Base-by-base conservation (phyloP, 64 coral and sea anemone species). In the Acropora yongei region DNA sequence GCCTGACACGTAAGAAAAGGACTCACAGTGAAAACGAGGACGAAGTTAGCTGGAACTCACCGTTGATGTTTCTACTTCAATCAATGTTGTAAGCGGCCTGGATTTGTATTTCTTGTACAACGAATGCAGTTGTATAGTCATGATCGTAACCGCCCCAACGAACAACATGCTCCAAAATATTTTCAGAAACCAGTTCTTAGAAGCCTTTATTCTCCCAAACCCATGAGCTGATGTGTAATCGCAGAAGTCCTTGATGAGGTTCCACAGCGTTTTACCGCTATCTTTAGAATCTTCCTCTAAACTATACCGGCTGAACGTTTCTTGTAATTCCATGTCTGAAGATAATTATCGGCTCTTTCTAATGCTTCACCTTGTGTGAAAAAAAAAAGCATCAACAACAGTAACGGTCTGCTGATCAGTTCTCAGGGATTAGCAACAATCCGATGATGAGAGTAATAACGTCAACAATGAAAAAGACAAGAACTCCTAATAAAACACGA, bases 161-260 rank as follows among this genome's bases (percentile, higher is more conserved):
- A 61, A 82, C 9, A 82, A 12, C 57, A 82, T 43, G 10, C 53
- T 63, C 80, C 80, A 82, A 12, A 82, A 82, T 14, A 65, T 13
- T 13, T 30, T 82, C 39, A 51, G 30, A 7, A 42, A 43, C 80
- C 80, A 82, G 41, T 82, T 20, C 17, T 3, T 57, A 2, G 57
- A 57, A 43, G 39, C 39, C 19, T 57, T 41, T 82, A 82, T 82
- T n/a, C 80, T 44, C 55, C 80, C 80, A 41, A 82, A 41, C 0
- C 80, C 80, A 57, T 82, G 80, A 10, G 80, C 80, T 14, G 80
- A 63, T 40, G 80, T 82, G 30, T 63, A 63, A 41, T 82, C 80
- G 40, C 80, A 82, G 14, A 82, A 82, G 4, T 66, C 20, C 30
- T 41, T 39, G 2, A 66, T 82, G 49, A 66, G 53, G 3, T 20